Evolutionary conservation across 2,888 invertebrate species (phyloP).

Genomic region (Drosophila longiperda): DNA sequence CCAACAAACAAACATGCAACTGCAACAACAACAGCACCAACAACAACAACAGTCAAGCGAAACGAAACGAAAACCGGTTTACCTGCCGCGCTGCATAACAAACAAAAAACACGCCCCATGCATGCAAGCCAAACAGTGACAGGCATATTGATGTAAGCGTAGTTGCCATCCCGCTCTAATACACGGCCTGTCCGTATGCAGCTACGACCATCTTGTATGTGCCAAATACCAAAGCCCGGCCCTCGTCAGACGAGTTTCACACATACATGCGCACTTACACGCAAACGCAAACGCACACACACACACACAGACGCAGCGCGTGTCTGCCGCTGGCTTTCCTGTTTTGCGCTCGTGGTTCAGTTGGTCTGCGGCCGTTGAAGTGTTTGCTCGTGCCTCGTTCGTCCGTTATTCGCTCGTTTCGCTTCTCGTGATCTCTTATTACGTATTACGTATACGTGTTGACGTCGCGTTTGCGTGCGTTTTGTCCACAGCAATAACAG

Average conservation of each 20-base stretch:
- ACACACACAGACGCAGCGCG: conserved; percentile 24
- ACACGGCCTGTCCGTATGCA: conserved; percentile 38
- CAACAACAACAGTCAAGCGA: conserved; percentile 31
- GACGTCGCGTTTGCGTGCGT: conserved; percentile 56
- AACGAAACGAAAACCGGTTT: conserved; percentile 71
- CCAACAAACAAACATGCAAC: conserved; percentile 64
- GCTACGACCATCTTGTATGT: conserved; percentile 78
- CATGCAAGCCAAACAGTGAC: conserved; percentile 68
- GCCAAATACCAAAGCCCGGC: conserved; percentile 72
- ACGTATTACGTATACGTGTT: conserved; percentile 58
- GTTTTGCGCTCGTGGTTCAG: conserved; percentile 80
- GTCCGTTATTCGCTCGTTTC: conserved; percentile 52
- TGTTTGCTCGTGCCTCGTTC: conserved; percentile 64
- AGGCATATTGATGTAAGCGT: conserved; percentile 48
- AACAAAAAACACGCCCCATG: conserved; percentile 77
- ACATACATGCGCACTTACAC: conserved; percentile 14
- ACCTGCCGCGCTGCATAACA: conserved; percentile 58
- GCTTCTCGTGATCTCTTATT: conserved; percentile 40
- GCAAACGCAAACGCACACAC: conserved; percentile 14
- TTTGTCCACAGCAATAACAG: conserved; percentile 29
- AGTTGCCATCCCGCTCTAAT: conserved; percentile 48
- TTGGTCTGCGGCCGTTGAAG: conserved; percentile 85
- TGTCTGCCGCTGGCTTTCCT: conserved; percentile 67
- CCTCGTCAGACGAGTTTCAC: conserved; percentile 76
- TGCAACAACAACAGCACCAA: conserved; percentile 51